Percentiles rank a stretch among this genome's conserved stretches.
phyloP scores from a whole-genome alignment of 2,113 vertebrate genomes.

The Daphoenositta chrysoptera region DNA sequence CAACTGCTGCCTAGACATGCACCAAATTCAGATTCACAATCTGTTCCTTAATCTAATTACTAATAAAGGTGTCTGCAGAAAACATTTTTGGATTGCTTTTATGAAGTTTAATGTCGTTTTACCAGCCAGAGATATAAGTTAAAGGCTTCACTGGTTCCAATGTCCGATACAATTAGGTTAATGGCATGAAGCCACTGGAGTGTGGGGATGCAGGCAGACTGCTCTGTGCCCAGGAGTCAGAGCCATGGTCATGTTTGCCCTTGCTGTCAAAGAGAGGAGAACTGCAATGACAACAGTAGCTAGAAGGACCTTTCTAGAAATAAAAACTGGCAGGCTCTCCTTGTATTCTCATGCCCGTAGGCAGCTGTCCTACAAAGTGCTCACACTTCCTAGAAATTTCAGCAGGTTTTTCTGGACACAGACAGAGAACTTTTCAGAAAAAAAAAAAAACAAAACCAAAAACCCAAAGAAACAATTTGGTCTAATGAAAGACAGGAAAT shows the following conservation, averaged over 20 bases:
- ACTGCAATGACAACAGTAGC: neutral
- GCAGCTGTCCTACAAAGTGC: slow-evolving; percentile 7
- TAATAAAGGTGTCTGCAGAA: neutral
- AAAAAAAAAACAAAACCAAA: neutral
- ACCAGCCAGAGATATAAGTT: neutral
- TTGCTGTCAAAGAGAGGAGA: slow-evolving; percentile 40
- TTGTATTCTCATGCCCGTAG: neutral
- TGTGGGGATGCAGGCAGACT: slow-evolving; percentile 32
- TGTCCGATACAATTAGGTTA: slow-evolving; percentile 44
- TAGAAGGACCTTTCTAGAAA: slow-evolving; percentile 30
- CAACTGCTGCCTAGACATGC: neutral
- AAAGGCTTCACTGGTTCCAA: neutral
- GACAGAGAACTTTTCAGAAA: neutral
- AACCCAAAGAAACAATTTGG: neutral
- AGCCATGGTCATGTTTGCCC: neutral
- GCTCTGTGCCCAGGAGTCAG: slow-evolving; percentile 22
- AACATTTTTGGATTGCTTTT: neutral
- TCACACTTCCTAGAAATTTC: slow-evolving; percentile 10
- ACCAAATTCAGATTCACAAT: neutral
- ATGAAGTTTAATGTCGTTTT: neutral
- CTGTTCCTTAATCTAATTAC: neutral
- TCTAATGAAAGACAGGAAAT: neutral
- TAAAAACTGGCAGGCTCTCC: slow-evolving; percentile 26
- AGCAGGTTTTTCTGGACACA: neutral
- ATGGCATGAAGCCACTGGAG: slow-evolving; percentile 7